These are phyloP conservation scores for Ctenochaetus hawaiiensis DNA, from an alignment of 2,797 vertebrate genomes.

Conservation along the genomic window DNA sequence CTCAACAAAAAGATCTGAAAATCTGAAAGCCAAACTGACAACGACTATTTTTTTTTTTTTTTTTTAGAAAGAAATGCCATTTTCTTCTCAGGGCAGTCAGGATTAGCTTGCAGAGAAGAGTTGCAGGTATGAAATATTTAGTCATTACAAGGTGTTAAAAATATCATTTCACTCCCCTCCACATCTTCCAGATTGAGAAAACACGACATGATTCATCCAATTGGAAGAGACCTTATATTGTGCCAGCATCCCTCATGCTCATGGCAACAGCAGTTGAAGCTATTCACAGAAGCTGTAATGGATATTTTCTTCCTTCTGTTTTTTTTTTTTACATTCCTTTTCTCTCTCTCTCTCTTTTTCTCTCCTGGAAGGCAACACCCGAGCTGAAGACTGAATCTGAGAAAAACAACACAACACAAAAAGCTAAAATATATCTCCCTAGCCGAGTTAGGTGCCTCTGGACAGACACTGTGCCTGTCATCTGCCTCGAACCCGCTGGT, in stretches of 20 bases:
- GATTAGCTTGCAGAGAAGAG: conserved; percentile 40
- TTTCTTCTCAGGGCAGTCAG: conserved; percentile 16
- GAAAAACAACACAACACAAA: conserved; percentile 42
- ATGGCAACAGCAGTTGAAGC: conserved; percentile 28
- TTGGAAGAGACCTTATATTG: neutral
- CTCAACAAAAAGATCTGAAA: too few relatives aligned
- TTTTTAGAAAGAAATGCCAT: neutral
- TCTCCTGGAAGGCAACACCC: conserved; percentile 48
- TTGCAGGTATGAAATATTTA: conserved; percentile 63
- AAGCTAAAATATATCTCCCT: too few relatives aligned
- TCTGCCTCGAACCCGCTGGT: conserved; percentile 50
- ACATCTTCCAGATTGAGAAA: conserved; percentile 41
- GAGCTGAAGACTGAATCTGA: conserved; percentile 29
- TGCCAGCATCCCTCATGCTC: conserved; percentile 27
- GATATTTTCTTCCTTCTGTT: conserved; percentile 39
- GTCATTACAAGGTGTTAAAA: conserved; percentile 43
- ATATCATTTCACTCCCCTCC: conserved; percentile 32
- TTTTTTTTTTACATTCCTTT: conserved; percentile 37
- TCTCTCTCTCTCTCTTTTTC: conserved; percentile 5
- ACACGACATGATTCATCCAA: conserved; percentile 35
- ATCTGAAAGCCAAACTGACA: too few relatives aligned
- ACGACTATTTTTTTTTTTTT: too few relatives aligned
- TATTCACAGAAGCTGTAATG: conserved; percentile 41
- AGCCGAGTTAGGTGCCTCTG: conserved; percentile 27
- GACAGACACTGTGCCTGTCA: conserved; percentile 55